phyloP scores from a whole-genome alignment of 1,140 invertebrate genomes.

The Hycleus phaleratus region DNA sequence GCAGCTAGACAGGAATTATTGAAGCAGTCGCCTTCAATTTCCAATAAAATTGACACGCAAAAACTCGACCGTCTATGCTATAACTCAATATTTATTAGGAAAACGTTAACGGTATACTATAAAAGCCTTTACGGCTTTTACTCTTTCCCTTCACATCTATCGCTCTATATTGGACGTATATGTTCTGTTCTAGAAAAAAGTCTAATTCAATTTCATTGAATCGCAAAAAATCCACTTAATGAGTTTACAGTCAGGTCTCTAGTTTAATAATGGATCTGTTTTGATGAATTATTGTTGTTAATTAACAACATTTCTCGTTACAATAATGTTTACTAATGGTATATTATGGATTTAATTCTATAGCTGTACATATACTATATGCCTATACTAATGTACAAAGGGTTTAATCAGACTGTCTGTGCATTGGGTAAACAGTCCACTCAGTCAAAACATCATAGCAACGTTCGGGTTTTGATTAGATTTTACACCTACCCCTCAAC shows the following conservation, averaged over 20 bases:
- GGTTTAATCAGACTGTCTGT: conserved; percentile 35
- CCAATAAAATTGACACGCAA: conserved; percentile 5
- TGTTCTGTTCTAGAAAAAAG: too few relatives aligned
- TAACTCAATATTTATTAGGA: conserved; percentile 15
- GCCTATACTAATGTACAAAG: conserved; percentile 35
- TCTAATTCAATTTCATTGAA: too few relatives aligned
- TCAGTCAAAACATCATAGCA: conserved; percentile 39
- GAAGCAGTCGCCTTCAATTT: too few relatives aligned
- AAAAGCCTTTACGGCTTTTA: conserved; percentile 11
- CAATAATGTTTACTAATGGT: conserved; percentile 23
- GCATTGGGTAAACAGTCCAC: conserved; percentile 34
- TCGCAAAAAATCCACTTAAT: too few relatives aligned
- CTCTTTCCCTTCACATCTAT: neutral
- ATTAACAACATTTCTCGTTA: too few relatives aligned
- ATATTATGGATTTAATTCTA: too few relatives aligned
- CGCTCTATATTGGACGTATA: too few relatives aligned
- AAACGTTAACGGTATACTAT: conserved; percentile 12
- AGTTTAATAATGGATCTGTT: too few relatives aligned
- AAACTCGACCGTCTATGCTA: conserved; percentile 6
- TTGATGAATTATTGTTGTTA: too few relatives aligned
- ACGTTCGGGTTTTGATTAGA: conserved; percentile 37
- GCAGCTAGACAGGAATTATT: too few relatives aligned
- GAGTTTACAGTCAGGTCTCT: too few relatives aligned
- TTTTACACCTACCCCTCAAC: conserved; percentile 23
- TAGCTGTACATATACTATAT: neutral